phyloP scores from a whole-genome alignment of 2,113 vertebrate species.

The Catharus minimus region DNA sequence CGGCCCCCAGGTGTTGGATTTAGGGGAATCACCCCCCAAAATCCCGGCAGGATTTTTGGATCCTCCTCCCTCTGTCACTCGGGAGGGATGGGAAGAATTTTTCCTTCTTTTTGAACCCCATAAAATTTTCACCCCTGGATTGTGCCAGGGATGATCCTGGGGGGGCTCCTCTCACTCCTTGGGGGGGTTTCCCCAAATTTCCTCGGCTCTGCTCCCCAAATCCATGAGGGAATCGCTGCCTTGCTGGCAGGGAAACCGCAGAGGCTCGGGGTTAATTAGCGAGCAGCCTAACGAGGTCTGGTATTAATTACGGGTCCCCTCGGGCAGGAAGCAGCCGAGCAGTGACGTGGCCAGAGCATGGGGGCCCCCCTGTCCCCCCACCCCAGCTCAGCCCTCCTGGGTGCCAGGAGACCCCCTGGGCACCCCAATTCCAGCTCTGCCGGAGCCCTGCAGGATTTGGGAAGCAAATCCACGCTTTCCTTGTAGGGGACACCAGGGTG shows the following conservation, averaged over 20 bases:
- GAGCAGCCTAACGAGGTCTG: background rate
- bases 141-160: background rate
- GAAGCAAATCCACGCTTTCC: background rate
- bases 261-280: background rate
- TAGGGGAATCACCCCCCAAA: background rate
- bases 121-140: background rate
- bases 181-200: background rate
- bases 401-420: background rate
- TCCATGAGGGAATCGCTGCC: background rate
- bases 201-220: background rate
- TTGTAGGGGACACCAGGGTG: background rate
- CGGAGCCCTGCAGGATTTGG: background rate
- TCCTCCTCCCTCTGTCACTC: background rate
- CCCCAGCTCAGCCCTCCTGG: background rate
- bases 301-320: background rate
- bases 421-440: background rate
- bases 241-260: background rate
- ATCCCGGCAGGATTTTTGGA: background rate
- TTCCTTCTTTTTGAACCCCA: background rate
- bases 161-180: background rate
- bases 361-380: background rate
- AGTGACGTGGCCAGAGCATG: accelerated
- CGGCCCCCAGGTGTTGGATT: background rate
- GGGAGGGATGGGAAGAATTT: background rate
- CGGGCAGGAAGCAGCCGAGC: background rate